phyloP scores from a whole-genome alignment of 2,113 vertebrate genomes.

The Erinaceus europaeus region DNA sequence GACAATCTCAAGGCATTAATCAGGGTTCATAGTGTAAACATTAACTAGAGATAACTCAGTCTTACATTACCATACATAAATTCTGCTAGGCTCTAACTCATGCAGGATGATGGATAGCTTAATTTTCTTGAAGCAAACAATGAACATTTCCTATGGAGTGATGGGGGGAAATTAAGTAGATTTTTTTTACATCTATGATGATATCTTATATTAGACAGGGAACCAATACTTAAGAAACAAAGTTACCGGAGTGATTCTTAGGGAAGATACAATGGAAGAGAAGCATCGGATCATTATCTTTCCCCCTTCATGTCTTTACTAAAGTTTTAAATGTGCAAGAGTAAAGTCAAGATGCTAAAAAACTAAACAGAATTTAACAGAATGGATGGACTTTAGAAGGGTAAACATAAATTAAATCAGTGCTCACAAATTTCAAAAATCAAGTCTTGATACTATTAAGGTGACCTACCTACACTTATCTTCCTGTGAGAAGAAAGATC shows the following conservation, averaged over 20 bases:
- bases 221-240: neutral
- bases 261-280: neutral
- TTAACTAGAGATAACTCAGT: constrained; percentile 34
- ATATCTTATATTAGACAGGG: neutral
- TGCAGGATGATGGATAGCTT: neutral
- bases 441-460: neutral
- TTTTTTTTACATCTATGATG: neutral
- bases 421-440: neutral
- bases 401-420: neutral
- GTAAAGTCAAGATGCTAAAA: neutral
- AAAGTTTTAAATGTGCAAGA: neutral
- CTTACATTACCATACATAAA: neutral
- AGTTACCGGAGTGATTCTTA: neutral
- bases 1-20: neutral
- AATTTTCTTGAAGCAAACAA: constrained; percentile 51
- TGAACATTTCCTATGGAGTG: constrained; percentile 31
- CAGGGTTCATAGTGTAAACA: constrained; percentile 11
- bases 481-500: neutral
- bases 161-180: neutral
- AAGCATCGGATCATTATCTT: neutral
- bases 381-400: neutral
- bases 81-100: constrained; percentile 17
- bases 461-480: too few species aligned
- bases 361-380: neutral
- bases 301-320: neutral